These are phyloP conservation scores for Eremobia ochroleuca DNA, from an alignment of 2,888 invertebrate species.

Conservation along the genomic window DNA sequence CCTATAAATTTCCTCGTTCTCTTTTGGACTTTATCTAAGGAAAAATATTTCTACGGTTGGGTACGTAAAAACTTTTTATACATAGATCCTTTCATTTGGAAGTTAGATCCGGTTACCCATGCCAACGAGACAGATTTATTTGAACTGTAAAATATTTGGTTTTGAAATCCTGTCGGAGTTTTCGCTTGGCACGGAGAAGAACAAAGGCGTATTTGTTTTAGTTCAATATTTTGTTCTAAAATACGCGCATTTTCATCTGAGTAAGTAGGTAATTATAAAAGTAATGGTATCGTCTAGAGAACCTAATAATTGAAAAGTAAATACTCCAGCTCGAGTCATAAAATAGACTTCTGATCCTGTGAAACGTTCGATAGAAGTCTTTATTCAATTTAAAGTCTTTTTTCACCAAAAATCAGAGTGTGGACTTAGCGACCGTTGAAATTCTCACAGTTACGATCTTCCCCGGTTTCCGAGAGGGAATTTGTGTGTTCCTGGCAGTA, in stretches of 20 bases:
- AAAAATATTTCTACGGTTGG: constrained; percentile 42
- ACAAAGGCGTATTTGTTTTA: background rate
- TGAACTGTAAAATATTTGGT: constrained; percentile 24
- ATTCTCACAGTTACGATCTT: constrained; percentile 33
- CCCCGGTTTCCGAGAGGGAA: constrained; percentile 23
- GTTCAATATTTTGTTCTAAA: background rate
- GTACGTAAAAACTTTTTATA: constrained; percentile 49
- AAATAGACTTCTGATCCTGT: constrained; percentile 20
- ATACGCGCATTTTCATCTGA: background rate
- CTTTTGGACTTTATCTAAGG: constrained; percentile 33
- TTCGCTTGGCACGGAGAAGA: background rate
- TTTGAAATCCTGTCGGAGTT: constrained; percentile 19
- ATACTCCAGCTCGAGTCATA: background rate
- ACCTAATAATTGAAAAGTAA: background rate
- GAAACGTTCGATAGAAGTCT: constrained; percentile 23
- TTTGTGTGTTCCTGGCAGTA: constrained; percentile 27
- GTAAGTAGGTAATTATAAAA: background rate
- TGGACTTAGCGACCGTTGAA: constrained; percentile 48
- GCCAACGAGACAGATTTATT: constrained; percentile 49
- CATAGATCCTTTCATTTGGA: constrained; percentile 43
- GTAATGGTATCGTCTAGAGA: background rate
- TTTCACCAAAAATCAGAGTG: constrained; percentile 45
- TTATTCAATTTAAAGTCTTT: constrained; percentile 60
- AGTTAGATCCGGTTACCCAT: constrained; percentile 19
- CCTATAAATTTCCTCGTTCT: constrained; percentile 66